Base-by-base conservation (phyloP, 2,888 invertebrate species). In the Chymomyza fuscimana region DNA sequence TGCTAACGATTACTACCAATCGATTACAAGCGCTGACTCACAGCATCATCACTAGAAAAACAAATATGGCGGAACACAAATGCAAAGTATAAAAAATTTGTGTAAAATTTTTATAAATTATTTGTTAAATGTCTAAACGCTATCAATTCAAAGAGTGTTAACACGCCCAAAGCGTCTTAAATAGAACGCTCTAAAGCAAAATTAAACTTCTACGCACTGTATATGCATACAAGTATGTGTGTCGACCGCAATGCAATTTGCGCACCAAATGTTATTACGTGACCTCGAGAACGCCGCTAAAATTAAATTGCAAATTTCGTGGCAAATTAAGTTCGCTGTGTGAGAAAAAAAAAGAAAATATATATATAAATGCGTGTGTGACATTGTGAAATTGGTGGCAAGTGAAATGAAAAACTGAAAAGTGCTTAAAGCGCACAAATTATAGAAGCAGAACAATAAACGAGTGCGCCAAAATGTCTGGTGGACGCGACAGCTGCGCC, bases 401-500 rank as follows among this genome's bases (percentile, higher is more conserved):
- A 67, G 56, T 36, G n/a, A 36, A 69, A 60, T 56, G 58, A 51
- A 63, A 63, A 58, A 63, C 46, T 60, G 46, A 66, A 69, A 73
- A 64, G 63, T 64, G 59, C 70, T 52, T 19, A 56, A 60, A 66
- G 61, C 64, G 51, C 25, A 52, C 60, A 63, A 54, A 25, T 32
- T 36, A 52, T 60, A 56, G 54, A 58, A 64, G 12, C 36, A 16
- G 51, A 60, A 63, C 54, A 25, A 68, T 32, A 59, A 54, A 54
- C 15, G 52, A 54, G 29, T 62, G 40, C 52, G 52, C 56, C 32
- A 79, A 69, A 58, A 91, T 91, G 91, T 89, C 91, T 73, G 91
- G 91, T 63, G 91, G 91, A 70, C 89, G 90, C 80, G 84, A 85
- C 59, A 80, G 74, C 65, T 86, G 73, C 73, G 70, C 76, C 69